Conservation (phyloP, 2,113 vertebrate species). For the Antechinus stuartii region DNA sequence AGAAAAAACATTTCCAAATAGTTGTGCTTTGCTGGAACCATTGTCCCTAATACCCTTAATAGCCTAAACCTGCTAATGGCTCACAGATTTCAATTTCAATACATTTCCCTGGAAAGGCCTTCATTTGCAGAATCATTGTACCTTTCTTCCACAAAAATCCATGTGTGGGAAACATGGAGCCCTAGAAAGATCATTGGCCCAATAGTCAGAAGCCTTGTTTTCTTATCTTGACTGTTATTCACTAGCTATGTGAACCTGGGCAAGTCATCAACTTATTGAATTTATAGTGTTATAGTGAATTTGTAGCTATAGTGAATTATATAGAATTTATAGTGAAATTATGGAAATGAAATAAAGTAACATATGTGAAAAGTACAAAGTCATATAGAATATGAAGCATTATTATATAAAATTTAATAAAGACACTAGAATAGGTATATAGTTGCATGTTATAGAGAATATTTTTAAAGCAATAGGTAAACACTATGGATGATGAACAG, state of each 20-base stretch:
- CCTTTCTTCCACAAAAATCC: too few relatives aligned
- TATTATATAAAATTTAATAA: conserved; percentile 76
- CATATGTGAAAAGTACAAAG: not conserved
- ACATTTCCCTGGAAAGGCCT: too few relatives aligned
- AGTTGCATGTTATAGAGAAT: conserved; percentile 77
- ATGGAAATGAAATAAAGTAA: not conserved
- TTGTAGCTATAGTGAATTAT: too few relatives aligned
- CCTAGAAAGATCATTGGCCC: not conserved
- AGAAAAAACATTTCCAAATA: too few relatives aligned
- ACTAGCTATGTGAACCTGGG: not conserved
- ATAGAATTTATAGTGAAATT: too few relatives aligned
- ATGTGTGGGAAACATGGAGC: not conserved
- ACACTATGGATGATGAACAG: conserved; percentile 54
- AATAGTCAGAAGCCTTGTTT: not conserved
- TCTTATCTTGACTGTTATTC: not conserved
- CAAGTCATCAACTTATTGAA: not conserved
- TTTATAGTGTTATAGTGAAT: too few relatives aligned
- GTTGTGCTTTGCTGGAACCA: too few relatives aligned
- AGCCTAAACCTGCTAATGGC: too few relatives aligned
- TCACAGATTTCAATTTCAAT: too few relatives aligned
- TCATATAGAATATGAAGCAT: conserved; percentile 78
- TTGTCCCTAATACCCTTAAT: too few relatives aligned
- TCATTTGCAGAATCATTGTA: too few relatives aligned
- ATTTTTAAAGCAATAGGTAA: conserved; percentile 76
- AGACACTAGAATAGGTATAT: conserved; percentile 80